These are phyloP conservation scores for Epizoanthus illoricatus DNA, from an alignment of 92 coral and sea anemone genomes.

Conservation along the genomic window DNA sequence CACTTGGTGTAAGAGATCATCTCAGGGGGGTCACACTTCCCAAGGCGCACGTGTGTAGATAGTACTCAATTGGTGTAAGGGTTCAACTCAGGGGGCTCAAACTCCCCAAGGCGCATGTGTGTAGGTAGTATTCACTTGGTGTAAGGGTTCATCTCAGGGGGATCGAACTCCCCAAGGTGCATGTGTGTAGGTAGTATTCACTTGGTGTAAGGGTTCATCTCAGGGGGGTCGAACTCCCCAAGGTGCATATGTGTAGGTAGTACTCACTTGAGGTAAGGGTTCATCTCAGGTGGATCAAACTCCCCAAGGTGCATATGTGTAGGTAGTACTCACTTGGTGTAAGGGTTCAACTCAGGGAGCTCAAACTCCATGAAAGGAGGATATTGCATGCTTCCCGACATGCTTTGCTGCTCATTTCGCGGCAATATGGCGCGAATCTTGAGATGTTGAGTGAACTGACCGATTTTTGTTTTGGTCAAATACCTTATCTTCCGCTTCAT, in stretches of 20 bases:
- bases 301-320: too few species aligned
- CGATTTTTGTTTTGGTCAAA: too few species aligned
- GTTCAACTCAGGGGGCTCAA: too few species aligned
- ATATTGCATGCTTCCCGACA: too few species aligned
- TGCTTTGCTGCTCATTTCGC: too few species aligned
- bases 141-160: conserved; percentile 55
- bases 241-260: too few species aligned
- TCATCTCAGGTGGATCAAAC: conserved; percentile 55
- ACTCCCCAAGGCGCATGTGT: too few species aligned
- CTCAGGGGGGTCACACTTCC: conserved; percentile 52
- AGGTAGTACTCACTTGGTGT: conserved; percentile 49
- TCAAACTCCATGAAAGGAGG: too few species aligned
- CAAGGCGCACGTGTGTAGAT: conserved; percentile 7
- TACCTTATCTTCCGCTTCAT: too few species aligned
- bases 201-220: conserved; percentile 35
- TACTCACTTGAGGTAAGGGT: conserved; percentile 52
- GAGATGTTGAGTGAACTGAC: too few species aligned
- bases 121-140: conserved; percentile 30
- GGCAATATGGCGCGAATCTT: too few species aligned
- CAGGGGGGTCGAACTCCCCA: too few species aligned
- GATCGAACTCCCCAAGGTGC: conserved; percentile 61
- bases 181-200: background rate
- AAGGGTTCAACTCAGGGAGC: background rate
- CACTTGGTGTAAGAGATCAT: conserved; percentile 58
- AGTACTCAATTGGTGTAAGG: conserved; percentile 39